Evolutionary conservation across 2,888 invertebrate species (phyloP).

Genomic region (Apamea anceps): DNA sequence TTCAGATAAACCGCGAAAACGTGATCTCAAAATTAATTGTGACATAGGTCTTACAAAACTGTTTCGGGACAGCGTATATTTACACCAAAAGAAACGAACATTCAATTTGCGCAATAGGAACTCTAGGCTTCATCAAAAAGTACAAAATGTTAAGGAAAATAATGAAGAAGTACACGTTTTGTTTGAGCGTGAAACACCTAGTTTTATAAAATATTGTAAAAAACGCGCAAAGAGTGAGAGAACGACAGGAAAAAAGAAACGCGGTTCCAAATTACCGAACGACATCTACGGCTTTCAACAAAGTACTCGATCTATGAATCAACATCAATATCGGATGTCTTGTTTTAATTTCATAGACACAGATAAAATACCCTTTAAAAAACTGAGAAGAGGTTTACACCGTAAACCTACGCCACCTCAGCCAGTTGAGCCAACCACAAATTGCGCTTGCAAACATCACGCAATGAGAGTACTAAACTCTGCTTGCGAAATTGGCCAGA

Average conservation of each 20-base stretch:
- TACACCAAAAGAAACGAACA: conserved; percentile 23
- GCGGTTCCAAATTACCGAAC: conserved; percentile 29
- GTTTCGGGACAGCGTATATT: conserved; percentile 6
- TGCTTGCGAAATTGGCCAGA: too few species aligned
- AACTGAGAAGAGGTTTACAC: conserved; percentile 33
- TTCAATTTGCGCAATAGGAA: conserved; percentile 47
- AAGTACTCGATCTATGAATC: conserved; percentile 43
- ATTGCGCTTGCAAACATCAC: conserved; percentile 40
- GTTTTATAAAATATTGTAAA: conserved; percentile 25
- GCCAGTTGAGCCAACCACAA: neutral
- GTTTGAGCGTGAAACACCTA: conserved; percentile 34
- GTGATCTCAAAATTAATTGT: conserved; percentile 33
- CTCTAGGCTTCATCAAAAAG: conserved; percentile 25
- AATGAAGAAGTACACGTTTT: conserved; percentile 33
- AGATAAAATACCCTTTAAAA: conserved; percentile 46
- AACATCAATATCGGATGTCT: conserved; percentile 44
- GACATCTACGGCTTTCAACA: conserved; percentile 65
- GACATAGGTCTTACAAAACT: conserved; percentile 33
- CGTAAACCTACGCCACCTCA: conserved; percentile 22
- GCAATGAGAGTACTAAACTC: conserved; percentile 43
- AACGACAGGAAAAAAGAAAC: conserved; percentile 10
- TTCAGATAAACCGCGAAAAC: conserved; percentile 53
- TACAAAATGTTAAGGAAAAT: conserved; percentile 19
- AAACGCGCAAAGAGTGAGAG: conserved; percentile 26
- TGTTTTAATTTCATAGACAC: conserved; percentile 44